These are phyloP conservation scores for Ceryle rudis DNA, from an alignment of 2,797 vertebrate species.

Conservation along the genomic window DNA sequence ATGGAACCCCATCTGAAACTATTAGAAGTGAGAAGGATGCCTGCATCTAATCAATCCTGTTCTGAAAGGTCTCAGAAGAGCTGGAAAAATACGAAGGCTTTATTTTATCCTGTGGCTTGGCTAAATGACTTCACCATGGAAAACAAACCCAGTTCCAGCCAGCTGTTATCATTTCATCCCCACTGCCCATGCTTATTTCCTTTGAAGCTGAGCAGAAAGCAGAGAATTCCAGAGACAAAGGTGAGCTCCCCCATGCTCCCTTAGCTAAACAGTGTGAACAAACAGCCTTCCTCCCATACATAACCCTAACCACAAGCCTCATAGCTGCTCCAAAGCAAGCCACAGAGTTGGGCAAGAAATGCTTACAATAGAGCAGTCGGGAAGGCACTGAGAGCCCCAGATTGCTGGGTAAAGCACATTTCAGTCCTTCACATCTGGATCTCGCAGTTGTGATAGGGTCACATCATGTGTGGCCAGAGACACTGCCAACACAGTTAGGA, in stretches of 20 bases:
- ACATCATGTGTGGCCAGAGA: neutral
- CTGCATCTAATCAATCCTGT: neutral
- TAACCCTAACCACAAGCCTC: neutral
- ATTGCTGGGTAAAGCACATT: neutral
- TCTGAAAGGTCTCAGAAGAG: neutral
- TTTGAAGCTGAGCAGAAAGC: neutral
- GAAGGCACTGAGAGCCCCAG: neutral
- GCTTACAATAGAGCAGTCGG: neutral
- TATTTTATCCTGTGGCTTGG: neutral
- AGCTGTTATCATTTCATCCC: neutral
- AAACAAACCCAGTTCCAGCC: neutral
- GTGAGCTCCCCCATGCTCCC: neutral
- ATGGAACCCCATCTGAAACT: neutral
- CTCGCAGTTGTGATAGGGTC: neutral
- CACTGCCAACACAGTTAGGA: neutral
- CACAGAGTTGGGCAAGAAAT: neutral
- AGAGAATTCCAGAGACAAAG: neutral
- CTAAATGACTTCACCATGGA: neutral
- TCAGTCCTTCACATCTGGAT: conserved; percentile 10
- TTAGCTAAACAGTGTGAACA: neutral
- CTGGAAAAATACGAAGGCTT: neutral
- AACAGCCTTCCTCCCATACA: neutral
- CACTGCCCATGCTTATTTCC: neutral
- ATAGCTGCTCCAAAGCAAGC: neutral
- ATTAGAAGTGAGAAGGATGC: neutral